phyloP scores from a whole-genome alignment of 2,888 invertebrate species.

The Cheiracanthium punctorium region DNA sequence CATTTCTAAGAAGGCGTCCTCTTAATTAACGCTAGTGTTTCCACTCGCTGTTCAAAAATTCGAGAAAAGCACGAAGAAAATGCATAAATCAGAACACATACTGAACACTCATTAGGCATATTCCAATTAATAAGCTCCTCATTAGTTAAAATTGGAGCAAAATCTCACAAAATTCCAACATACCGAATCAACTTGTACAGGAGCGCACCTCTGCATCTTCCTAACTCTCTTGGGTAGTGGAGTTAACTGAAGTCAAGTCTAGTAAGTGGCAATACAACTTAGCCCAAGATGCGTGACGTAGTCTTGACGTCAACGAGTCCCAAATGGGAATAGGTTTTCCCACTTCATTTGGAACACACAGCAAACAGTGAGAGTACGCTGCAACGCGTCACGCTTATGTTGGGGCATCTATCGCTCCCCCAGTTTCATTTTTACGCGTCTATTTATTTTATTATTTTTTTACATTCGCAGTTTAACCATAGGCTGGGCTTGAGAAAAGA shows the following conservation, averaged over 20 bases:
- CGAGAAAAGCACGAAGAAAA: neutral
- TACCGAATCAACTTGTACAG: conserved; percentile 57
- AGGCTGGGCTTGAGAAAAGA: neutral
- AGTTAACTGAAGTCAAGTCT: conserved; percentile 49
- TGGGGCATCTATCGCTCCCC: neutral
- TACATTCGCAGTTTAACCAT: neutral
- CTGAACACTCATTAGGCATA: neutral
- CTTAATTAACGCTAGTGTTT: conserved; percentile 16
- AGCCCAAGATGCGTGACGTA: conserved; percentile 43
- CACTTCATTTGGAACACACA: conserved; percentile 28
- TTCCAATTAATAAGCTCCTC: neutral
- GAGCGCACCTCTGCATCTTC: conserved; percentile 54
- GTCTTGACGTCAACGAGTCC: conserved; percentile 58
- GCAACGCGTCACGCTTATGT: neutral
- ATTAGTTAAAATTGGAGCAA: neutral
- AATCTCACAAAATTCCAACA: neutral
- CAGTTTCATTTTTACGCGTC: neutral
- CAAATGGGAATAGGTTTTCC: conserved; percentile 61
- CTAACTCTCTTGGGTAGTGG: conserved; percentile 21
- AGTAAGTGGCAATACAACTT: conserved; percentile 54
- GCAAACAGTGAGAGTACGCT: conserved; percentile 50
- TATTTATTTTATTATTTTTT: no score
- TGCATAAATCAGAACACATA: neutral
- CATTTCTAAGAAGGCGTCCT: conserved; percentile 24
- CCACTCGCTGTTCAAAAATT: neutral